phyloP scores from a whole-genome alignment of 2,113 vertebrate genomes.

The Anas platyrhynchos region DNA sequence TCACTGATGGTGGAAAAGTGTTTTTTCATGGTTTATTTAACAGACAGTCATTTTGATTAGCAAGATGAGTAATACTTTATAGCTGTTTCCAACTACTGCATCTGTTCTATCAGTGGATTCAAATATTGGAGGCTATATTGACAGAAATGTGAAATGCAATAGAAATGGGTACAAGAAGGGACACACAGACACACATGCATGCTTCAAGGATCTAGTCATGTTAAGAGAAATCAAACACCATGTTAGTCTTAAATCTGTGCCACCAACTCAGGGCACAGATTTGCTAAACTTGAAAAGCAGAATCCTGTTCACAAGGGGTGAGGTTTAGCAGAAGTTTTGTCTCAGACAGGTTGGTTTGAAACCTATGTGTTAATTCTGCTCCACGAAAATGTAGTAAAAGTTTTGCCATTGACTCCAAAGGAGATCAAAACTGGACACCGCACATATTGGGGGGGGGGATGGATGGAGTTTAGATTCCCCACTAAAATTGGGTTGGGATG shows the following conservation, averaged over 20 bases:
- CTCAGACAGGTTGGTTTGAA: neutral
- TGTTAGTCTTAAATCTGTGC: conserved; percentile 49
- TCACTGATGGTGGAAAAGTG: conserved; percentile 90
- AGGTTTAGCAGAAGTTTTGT: neutral
- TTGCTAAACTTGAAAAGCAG: conserved; percentile 22
- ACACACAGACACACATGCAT: conserved; percentile 6
- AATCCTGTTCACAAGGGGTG: neutral
- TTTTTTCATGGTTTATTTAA: conserved; percentile 99
- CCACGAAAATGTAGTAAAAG: neutral
- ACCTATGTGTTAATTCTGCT: neutral
- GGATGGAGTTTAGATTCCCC: neutral
- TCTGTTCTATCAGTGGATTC: conserved; percentile 87
- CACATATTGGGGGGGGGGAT: too few relatives aligned
- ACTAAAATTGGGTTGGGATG: neutral
- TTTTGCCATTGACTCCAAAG: neutral
- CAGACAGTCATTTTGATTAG: conserved; percentile 97
- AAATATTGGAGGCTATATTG: conserved; percentile 79
- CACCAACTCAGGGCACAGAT: neutral
- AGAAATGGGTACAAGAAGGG: conserved; percentile 62
- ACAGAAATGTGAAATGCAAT: conserved; percentile 71
- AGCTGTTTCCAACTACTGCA: conserved; percentile 91
- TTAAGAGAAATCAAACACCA: conserved; percentile 65
- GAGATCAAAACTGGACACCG: neutral
- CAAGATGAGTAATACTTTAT: conserved; percentile 91
- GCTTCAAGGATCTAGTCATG: conserved; percentile 64